These are phyloP conservation scores for Formica exsecta DNA, from an alignment of 1,140 invertebrate species.

Conservation along the genomic window DNA sequence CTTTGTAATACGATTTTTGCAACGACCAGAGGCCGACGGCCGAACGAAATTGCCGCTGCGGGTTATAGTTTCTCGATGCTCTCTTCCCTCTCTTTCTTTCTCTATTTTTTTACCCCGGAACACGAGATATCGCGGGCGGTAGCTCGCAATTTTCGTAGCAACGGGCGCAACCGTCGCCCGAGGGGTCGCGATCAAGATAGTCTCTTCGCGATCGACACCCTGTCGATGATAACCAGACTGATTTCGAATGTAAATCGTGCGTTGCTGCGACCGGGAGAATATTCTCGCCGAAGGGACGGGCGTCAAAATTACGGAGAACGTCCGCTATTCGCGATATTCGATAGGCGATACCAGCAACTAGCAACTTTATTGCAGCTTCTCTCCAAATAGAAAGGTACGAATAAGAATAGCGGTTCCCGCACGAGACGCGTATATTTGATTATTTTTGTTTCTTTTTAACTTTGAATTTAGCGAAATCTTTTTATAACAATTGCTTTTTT, in stretches of 20 bases:
- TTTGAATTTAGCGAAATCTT: neutral
- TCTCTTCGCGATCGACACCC: conserved; percentile 64
- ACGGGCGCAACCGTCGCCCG: conserved; percentile 62
- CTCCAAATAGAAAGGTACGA: neutral
- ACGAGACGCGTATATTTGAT: conserved; percentile 15
- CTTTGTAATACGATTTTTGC: conserved; percentile 60
- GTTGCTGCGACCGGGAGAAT: conserved; percentile 52
- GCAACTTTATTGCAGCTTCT: conserved; percentile 39
- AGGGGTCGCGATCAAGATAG: conserved; percentile 67
- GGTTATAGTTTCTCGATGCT: conserved; percentile 63
- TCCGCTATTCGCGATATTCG: conserved; percentile 33
- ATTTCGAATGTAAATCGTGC: conserved; percentile 71
- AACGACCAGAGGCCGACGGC: conserved; percentile 42
- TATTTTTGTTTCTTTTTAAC: neutral
- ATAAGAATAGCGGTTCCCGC: conserved; percentile 2
- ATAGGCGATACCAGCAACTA: conserved; percentile 28
- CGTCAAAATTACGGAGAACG: conserved; percentile 58
- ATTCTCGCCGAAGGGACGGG: conserved; percentile 53
- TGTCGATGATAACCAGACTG: conserved; percentile 55
- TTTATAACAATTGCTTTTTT: neutral
- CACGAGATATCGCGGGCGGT: conserved; percentile 72
- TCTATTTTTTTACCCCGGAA: conserved; percentile 29
- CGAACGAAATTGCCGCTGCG: conserved; percentile 70
- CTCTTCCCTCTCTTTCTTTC: conserved; percentile 27
- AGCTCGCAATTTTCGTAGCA: conserved; percentile 71